A percentile compares a stretch with the other conserved stretches of the same genome.
These are phyloP conservation scores for Centrocercus urophasianus DNA, from an alignment of 2,113 vertebrate species.

Conservation along the genomic window DNA sequence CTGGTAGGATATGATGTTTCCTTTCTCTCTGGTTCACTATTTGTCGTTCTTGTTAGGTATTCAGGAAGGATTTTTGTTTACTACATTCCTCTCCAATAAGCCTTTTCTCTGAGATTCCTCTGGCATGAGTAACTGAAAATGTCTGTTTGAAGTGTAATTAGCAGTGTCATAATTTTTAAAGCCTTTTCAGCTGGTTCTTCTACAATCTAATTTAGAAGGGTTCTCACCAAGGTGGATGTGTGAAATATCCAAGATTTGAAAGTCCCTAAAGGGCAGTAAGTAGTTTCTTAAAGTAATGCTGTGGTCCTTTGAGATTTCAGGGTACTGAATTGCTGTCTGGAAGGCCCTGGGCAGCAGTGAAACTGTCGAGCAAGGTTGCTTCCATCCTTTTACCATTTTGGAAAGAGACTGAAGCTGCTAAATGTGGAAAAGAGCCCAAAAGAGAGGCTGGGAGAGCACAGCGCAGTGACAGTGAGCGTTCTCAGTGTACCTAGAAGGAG, in stretches of 20 bases:
- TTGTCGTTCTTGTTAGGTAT: background rate
- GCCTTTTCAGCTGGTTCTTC: background rate
- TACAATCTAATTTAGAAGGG: background rate
- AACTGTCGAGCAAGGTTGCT: background rate
- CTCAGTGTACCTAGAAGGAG: background rate
- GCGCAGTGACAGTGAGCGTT: background rate
- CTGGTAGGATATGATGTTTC: background rate
- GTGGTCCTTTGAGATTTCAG: background rate
- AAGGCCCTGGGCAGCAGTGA: background rate
- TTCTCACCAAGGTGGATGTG: background rate
- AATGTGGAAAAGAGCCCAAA: background rate
- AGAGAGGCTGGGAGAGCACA: background rate
- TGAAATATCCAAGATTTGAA: background rate
- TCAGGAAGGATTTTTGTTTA: slow-evolving; percentile 17
- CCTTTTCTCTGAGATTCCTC: background rate
- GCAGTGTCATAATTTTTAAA: background rate
- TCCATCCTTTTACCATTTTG: background rate
- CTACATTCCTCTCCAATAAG: slow-evolving; percentile 12
- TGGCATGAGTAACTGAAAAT: slow-evolving; percentile 35
- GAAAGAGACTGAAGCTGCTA: background rate
- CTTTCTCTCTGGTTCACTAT: background rate
- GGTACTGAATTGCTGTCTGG: background rate
- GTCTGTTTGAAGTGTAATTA: background rate
- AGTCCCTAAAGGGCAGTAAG: background rate
- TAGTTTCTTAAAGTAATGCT: fast-evolving